Evolutionary conservation across 2,888 invertebrate genomes (phyloP), one percentile per base, ranked within the genome.

Genomic region (Metopia argyrocephala): DNA sequence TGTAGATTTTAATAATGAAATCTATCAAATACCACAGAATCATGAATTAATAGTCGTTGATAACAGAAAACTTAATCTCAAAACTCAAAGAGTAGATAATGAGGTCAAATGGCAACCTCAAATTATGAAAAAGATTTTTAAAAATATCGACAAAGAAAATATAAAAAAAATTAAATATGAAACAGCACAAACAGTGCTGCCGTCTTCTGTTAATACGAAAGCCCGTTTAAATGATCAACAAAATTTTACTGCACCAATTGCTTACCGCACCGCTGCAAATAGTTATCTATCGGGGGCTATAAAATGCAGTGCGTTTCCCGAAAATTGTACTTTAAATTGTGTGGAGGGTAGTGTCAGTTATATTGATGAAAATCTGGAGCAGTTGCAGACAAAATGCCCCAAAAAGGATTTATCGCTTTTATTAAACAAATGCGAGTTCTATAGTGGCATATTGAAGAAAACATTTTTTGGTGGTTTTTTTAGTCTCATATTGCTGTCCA

Each of bases 271-370:
- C n/a, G n/a, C n/a, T n/a, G n/a, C n/a, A n/a, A n/a, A n/a, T n/a
- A n/a, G n/a, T n/a, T n/a, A 31, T 7, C 7, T 56, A 9, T 45
- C 64, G 3, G 9, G 28, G 12, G 74, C 74, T 23, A 57, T 74
- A 0, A 21, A 0, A 0, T 79, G 78, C 9, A 27, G 12, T 5
- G 57, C 38, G 12, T 45, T 54, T 23, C 27, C 18, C 3, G n/a
- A 46, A 7, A 76, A 68, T 31, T 80, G 80, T 31, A 52, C 50
- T 2, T 31, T 80, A 21, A 25, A 7, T 9, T 80, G 80, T 9
- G 7, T 2, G 1, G 23, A 27, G 7, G 80, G 80, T 2, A 64
- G 54, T 9, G 57, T 74, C 3, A 64, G 28, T 61, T 73, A 21
- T 46, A 2, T 80, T 1, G 76, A 73, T n/a, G 28, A 80, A 18